Base-by-base conservation (phyloP, 2,888 invertebrate species). In the Cinara cedri region DNA sequence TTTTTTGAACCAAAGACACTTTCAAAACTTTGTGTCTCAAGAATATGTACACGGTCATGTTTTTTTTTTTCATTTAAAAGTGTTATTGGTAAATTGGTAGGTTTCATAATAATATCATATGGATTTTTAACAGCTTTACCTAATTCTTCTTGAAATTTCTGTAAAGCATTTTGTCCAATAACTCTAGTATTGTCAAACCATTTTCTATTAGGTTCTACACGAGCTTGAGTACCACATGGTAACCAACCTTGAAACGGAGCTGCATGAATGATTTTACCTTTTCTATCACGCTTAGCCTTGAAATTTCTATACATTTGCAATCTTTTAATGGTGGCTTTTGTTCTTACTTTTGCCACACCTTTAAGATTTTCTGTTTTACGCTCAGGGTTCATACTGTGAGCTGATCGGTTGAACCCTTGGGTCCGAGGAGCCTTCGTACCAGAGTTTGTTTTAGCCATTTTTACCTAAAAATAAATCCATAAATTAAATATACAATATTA, bases 111-210 rank as follows among this genome's bases (percentile, higher is more conserved):
- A 21, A 99, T 94, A 88, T 98, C 95, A 85, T 98, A 99, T 0
- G 99, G 98, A 87, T 98, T 97, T 85, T 93, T 96, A 75, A 96
- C 89, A 46, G 94, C 98, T 84, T 94, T 94, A 21, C 96, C 97
- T 85, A 99, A 90, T 87, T 98, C 98, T 60, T 94, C 94, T 88
- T 99, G 94, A 84, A 95, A 95, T 85, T 93, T 94, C 86, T 95
- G 95, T 46, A 95, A 85, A 0, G 94, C 92, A 84, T 90, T 92
- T 87, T 99, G 98, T 0, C 96, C 93, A 83, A 99, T 96, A 0
- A 99, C 97, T 82, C 97, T 90, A 0, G 98, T 97, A 86, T 99
- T 99, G 19, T 98, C 97, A 86, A 99, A 99, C 99, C 99, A 99
- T 86, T 94, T 96, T 84, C 97, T 95, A 83, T 95, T 97, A 2